A percentile compares a stretch with the other conserved stretches of the same genome.
Evolutionary conservation across 2,888 invertebrate genomes (phyloP).

Genomic region (Campaea margaritaria): DNA sequence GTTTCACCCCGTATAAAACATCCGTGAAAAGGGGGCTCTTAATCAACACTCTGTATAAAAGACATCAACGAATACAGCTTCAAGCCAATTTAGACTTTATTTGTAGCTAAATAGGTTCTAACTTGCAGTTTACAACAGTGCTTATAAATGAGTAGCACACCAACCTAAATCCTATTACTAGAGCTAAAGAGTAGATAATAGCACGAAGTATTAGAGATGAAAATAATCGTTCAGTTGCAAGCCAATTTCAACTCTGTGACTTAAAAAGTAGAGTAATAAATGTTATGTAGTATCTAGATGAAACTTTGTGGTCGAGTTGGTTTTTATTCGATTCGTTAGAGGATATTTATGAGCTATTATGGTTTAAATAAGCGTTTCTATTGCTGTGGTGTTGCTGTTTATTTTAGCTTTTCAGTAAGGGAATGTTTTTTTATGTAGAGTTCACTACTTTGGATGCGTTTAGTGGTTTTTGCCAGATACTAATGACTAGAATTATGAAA

Average conservation of each 20-base stretch:
- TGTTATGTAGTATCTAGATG: constrained; percentile 37
- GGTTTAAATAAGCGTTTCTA: constrained; percentile 53
- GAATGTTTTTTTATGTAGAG: neutral
- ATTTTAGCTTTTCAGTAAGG: neutral
- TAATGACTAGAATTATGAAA: too few relatives aligned
- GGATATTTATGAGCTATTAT: constrained; percentile 66
- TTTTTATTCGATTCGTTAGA: constrained; percentile 68
- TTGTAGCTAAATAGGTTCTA: constrained; percentile 36
- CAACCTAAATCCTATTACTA: constrained; percentile 3
- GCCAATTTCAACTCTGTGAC: constrained; percentile 14
- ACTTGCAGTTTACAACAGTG: constrained; percentile 17
- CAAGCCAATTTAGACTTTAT: constrained; percentile 44
- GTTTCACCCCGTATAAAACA: constrained; percentile 12
- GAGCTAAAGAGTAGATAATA: neutral
- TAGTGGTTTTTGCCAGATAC: neutral
- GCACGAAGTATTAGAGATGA: constrained; percentile 2
- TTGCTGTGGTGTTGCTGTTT: constrained; percentile 20
- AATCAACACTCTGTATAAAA: constrained; percentile 39
- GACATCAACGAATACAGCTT: constrained; percentile 43
- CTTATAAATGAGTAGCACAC: neutral
- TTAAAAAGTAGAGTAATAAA: neutral
- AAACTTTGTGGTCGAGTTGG: constrained; percentile 39
- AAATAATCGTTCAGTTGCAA: constrained; percentile 8
- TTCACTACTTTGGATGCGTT: neutral
- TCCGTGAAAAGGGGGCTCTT: constrained; percentile 17